Percentiles rank a stretch among this genome's conserved stretches.
Evolutionary conservation across 1,140 invertebrate genomes (phyloP).

Genomic region (Phthorimaea operculella): DNA sequence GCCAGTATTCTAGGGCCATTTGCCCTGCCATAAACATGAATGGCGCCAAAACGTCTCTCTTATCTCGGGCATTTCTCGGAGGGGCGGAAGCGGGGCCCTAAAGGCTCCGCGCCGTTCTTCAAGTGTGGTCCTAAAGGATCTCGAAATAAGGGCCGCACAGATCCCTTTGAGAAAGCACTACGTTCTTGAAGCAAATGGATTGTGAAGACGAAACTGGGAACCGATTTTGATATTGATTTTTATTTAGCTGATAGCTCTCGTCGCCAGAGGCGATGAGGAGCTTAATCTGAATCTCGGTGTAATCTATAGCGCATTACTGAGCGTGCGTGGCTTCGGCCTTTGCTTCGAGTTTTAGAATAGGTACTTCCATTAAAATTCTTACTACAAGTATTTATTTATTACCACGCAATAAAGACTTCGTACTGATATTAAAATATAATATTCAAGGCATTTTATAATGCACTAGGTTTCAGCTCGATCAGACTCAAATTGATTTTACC

Average conservation of each 20-base stretch:
- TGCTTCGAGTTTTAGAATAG: background rate
- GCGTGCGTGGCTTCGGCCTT: conserved; percentile 7
- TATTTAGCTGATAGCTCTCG: conserved; percentile 49
- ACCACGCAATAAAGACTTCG: too few relatives aligned
- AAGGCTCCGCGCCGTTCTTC: conserved; percentile 48
- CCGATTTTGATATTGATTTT: conserved; percentile 62
- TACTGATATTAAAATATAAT: too few relatives aligned
- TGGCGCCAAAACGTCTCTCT: conserved; percentile 64
- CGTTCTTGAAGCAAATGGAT: conserved; percentile 60
- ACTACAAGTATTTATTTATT: too few relatives aligned
- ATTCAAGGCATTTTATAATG: too few relatives aligned
- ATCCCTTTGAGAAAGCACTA: conserved; percentile 52
- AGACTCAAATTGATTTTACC: too few relatives aligned
- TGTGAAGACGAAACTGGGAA: conserved; percentile 57
- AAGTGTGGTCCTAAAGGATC: conserved; percentile 62
- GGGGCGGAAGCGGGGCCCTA: conserved; percentile 55
- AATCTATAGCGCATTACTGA: conserved; percentile 19
- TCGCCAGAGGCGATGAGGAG: conserved; percentile 10
- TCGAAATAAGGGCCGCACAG: conserved; percentile 51
- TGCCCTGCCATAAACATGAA: conserved; percentile 63
- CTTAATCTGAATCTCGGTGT: conserved; percentile 21
- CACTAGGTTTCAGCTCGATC: too few relatives aligned
- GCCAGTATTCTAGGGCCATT: conserved; percentile 59
- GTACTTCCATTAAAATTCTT: background rate
- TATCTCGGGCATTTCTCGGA: conserved; percentile 63